Evolutionary conservation across 2,888 invertebrate species (phyloP).

Genomic region (Leucophenga maculata): DNA sequence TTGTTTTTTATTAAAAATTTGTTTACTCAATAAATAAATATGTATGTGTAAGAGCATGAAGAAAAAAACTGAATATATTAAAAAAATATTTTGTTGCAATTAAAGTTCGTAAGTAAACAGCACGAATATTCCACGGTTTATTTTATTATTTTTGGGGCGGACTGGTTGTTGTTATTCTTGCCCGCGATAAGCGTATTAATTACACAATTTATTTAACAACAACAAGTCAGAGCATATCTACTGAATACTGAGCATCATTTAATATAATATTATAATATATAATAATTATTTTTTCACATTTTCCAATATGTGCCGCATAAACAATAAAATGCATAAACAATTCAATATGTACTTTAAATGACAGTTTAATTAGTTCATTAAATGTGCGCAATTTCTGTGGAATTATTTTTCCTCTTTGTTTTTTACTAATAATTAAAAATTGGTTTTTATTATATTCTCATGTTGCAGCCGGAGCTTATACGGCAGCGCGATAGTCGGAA

Average conservation of each 20-base stretch:
- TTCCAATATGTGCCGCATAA: neutral
- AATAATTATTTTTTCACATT: slow-evolving; percentile 21
- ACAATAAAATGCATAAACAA: neutral
- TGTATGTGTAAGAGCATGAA: neutral
- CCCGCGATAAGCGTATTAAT: slow-evolving; percentile 50
- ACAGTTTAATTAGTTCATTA: slow-evolving; percentile 66
- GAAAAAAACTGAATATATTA: slow-evolving; percentile 27
- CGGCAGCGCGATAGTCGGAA: slow-evolving; percentile 85
- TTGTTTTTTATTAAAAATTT: neutral
- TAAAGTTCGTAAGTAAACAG: slow-evolving; percentile 35
- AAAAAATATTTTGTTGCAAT: slow-evolving; percentile 48
- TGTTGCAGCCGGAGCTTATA: slow-evolving; percentile 75
- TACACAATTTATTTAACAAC: slow-evolving; percentile 46
- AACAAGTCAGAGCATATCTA: slow-evolving; percentile 24
- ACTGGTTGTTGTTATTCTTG: neutral
- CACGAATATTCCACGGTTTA: neutral
- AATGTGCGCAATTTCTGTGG: slow-evolving; percentile 32
- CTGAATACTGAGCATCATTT: neutral
- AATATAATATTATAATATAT: slow-evolving; percentile 2
- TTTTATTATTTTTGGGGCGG: neutral
- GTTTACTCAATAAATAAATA: neutral
- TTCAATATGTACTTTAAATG: slow-evolving; percentile 49
- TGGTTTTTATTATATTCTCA: too few species aligned
- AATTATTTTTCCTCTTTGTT: neutral
- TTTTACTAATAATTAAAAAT: too few species aligned